A percentile compares a stretch with the other conserved stretches of the same genome.
Evolutionary conservation across 1,140 invertebrate species (phyloP).

Genomic region (Brachionus paranguensis): DNA sequence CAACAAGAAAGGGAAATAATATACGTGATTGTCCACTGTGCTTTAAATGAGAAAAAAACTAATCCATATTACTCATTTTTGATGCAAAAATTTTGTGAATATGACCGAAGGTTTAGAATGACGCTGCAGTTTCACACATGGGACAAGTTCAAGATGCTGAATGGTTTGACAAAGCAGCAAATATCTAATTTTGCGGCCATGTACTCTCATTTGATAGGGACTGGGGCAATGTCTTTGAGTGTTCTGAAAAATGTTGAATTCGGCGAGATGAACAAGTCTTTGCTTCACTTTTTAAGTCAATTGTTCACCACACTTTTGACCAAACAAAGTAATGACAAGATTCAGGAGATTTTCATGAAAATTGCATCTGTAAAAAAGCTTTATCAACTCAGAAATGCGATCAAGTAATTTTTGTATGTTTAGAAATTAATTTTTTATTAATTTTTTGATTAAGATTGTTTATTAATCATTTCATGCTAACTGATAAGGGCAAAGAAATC

Average conservation of each 20-base stretch:
- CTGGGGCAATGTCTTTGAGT: slow-evolving; percentile 70
- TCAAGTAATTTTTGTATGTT: neutral
- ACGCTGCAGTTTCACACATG: slow-evolving; percentile 79
- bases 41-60: slow-evolving; percentile 72
- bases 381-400: neutral
- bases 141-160: slow-evolving; percentile 81
- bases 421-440: neutral
- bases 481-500: slow-evolving; percentile 2
- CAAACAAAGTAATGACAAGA: neutral
- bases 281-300: slow-evolving; percentile 30
- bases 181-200: slow-evolving; percentile 72
- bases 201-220: slow-evolving; percentile 70
- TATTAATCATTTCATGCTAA: slow-evolving; percentile 1
- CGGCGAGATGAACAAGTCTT: slow-evolving; percentile 13
- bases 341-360: slow-evolving; percentile 1
- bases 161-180: slow-evolving; percentile 61
- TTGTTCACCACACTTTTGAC: neutral
- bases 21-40: slow-evolving; percentile 74
- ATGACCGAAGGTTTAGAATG: slow-evolving; percentile 75
- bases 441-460: neutral
- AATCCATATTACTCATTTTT: slow-evolving; percentile 84
- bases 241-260: slow-evolving; percentile 64
- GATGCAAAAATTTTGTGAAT: slow-evolving; percentile 73
- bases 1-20: slow-evolving; percentile 76
- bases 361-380: neutral